Percentiles rank a stretch among this genome's conserved stretches.
Conservation (phyloP, 2,888 invertebrate genomes). For the Xanthorhoe designata region DNA sequence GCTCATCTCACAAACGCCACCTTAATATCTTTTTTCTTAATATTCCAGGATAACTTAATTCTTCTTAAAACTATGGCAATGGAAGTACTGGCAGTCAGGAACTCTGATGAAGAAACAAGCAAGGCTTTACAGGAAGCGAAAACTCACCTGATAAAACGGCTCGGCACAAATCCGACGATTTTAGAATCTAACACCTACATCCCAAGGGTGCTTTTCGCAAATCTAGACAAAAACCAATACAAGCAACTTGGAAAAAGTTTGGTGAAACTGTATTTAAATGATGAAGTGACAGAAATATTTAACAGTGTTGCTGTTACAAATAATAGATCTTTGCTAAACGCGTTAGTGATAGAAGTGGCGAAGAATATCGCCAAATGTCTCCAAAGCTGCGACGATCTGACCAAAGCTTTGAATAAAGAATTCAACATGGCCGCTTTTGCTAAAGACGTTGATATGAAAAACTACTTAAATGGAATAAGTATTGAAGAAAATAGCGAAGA, state of each 20-base stretch:
- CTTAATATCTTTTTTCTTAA: too few relatives aligned
- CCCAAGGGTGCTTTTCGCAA: slow-evolving; percentile 59
- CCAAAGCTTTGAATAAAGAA: slow-evolving; percentile 65
- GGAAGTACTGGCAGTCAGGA: slow-evolving; percentile 52
- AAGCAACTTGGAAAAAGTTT: slow-evolving; percentile 67
- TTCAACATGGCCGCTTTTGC: slow-evolving; percentile 63
- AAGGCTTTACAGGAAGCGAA: slow-evolving; percentile 53
- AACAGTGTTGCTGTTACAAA: slow-evolving; percentile 56
- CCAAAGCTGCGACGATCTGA: slow-evolving; percentile 61
- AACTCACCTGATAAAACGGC: slow-evolving; percentile 65
- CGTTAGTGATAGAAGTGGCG: slow-evolving; percentile 64
- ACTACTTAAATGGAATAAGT: slow-evolving; percentile 56
- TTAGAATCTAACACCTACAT: slow-evolving; percentile 56
- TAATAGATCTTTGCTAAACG: slow-evolving; percentile 64
- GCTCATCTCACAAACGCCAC: too few relatives aligned
- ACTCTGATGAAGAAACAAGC: slow-evolving; percentile 40
- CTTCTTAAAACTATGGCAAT: slow-evolving; percentile 66
- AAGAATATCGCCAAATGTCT: slow-evolving; percentile 66
- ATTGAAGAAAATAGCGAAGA: slow-evolving; percentile 53
- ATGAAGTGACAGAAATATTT: slow-evolving; percentile 53
- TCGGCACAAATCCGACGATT: slow-evolving; percentile 53
- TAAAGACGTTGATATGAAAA: slow-evolving; percentile 56
- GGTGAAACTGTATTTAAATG: slow-evolving; percentile 57
- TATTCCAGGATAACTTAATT: slow-evolving; percentile 70
- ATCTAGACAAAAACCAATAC: slow-evolving; percentile 63